Evolutionary conservation across 53 echinoderm and acorn worm genomes (phyloP).

Genomic region (Mesocentrotus franciscanus): DNA sequence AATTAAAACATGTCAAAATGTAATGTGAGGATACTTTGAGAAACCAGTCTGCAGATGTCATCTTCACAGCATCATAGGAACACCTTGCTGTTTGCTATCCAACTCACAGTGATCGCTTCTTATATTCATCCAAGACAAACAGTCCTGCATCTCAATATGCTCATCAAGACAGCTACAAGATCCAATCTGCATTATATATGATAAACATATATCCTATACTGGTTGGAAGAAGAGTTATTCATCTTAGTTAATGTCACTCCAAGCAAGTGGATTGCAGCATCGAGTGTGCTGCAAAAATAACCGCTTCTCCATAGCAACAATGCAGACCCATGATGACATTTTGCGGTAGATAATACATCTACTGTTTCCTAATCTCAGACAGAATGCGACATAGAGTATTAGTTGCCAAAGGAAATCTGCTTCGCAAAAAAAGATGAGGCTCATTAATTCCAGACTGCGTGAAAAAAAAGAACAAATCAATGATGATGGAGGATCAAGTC

Average conservation of each 20-base stretch:
- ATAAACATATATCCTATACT: no score
- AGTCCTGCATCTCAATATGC: background rate
- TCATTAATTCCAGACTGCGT: background rate
- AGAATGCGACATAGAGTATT: background rate
- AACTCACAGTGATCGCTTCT: conserved; percentile 14
- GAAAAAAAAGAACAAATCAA: background rate
- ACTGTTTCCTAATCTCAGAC: background rate
- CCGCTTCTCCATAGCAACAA: conserved; percentile 2
- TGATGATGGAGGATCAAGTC: conserved; percentile 8
- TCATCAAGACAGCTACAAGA: background rate
- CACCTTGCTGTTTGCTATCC: background rate
- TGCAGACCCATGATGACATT: background rate
- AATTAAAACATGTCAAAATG: conserved; percentile 23
- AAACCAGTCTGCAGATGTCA: background rate
- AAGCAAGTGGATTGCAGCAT: background rate
- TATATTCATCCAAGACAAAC: background rate
- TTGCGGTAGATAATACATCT: background rate
- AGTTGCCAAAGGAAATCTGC: background rate
- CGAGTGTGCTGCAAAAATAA: background rate
- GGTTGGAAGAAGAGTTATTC: background rate
- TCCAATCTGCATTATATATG: background rate
- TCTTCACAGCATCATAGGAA: background rate
- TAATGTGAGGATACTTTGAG: background rate
- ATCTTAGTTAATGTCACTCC: background rate
- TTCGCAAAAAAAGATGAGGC: background rate